Base-by-base conservation (phyloP, 2,797 vertebrate species). In the Lates japonicus region DNA sequence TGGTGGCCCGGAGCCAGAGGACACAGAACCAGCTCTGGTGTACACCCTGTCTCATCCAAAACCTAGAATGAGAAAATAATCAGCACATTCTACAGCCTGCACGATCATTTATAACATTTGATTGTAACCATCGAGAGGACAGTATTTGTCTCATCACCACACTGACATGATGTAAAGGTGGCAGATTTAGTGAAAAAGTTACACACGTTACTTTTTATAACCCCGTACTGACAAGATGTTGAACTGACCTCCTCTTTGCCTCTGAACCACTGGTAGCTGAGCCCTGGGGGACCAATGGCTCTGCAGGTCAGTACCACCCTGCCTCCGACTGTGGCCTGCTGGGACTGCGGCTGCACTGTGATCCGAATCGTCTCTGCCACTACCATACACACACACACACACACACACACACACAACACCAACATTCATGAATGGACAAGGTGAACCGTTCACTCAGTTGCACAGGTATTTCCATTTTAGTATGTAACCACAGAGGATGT, bases 191-290 rank as follows among this genome's bases (percentile, higher is more conserved):
- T 10, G 5, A 44, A 60, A 64, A 37, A 13, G 1, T 22, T 0
- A 37, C 8, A 33, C 46, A 57, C 57, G 13, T 13, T 48, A 1
- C 0, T 52, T 39, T 29, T 73, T 12, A 54, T 57, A 25, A 19
- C 67, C 4, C 16, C 0, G 39, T 5, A 2, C 31, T 58, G 0
- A 10, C 4, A 51, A 67, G 2, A 57, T 52, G 12, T 58, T 20
- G 11, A 2, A 61, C 85, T 82, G 68, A 97, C 97, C 96, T 97
- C 96, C 19, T 80, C 90, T 87, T 93, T 96, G 74, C 95, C 95
- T n/a, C 88, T 95, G 93, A 97, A 97, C 96, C 97, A 97, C 91
- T 97, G 97, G 91, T 97, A 97, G 9, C 2, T 1, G 2, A 97
- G 94, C 16, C 93, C 95, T 0, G 90, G 84, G 0, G 95, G 95